A percentile compares a stretch with the other conserved stretches of the same genome.
Evolutionary conservation across 2,888 invertebrate species (phyloP).

Genomic region (Penaeus monodon): DNA sequence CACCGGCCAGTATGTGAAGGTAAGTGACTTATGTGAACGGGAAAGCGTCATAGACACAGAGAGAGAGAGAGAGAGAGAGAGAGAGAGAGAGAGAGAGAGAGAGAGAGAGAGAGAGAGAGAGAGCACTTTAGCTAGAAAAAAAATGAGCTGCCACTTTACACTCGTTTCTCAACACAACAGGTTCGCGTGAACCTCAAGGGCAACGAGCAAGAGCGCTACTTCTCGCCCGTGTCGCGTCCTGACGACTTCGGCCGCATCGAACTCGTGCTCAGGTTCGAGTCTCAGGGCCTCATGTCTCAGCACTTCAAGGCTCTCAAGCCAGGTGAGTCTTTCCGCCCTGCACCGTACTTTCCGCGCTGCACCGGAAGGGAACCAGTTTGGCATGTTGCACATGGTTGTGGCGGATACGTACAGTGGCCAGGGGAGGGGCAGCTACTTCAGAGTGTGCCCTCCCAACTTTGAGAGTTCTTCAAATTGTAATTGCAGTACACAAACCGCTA

Average conservation of each 20-base stretch:
- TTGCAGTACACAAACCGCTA: no score
- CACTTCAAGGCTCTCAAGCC: conserved; percentile 53
- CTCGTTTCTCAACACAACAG: not conserved
- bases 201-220: conserved; percentile 52
- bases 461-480: no score
- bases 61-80: no score
- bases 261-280: conserved; percentile 58
- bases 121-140: no score
- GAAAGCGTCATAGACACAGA: no score
- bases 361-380: no score
- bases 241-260: conserved; percentile 55
- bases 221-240: conserved; percentile 61
- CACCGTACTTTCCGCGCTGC: not conserved
- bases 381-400: no score
- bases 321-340: conserved; percentile 23
- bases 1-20: conserved; percentile 56
- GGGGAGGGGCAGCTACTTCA: no score
- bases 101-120: no score
- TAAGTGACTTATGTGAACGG: not conserved
- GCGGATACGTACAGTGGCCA: no score
- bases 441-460: no score
- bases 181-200: conserved; percentile 14
- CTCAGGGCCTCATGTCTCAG: conserved; percentile 56
- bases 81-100: no score
- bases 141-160: not conserved